phyloP scores from a whole-genome alignment of 1,140 invertebrate genomes.

The Drosophila serrata region DNA sequence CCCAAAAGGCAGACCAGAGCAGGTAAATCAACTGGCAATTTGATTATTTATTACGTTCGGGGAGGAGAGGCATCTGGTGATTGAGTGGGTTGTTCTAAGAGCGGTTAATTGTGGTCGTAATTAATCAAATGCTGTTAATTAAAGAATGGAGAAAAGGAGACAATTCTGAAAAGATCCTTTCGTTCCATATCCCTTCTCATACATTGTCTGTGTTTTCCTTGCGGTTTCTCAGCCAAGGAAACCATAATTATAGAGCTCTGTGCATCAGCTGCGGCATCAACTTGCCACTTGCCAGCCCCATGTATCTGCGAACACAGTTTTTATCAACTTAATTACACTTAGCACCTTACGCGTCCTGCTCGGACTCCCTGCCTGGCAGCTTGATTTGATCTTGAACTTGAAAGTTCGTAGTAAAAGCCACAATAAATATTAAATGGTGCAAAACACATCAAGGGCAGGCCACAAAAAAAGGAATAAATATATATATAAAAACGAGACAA shows the following conservation, averaged over 20 bases:
- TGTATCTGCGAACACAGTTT: constrained; percentile 64
- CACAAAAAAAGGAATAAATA: not conserved
- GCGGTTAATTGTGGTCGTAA: constrained; percentile 61
- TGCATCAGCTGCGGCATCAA: constrained; percentile 36
- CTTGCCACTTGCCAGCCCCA: constrained; percentile 30
- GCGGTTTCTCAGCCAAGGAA: not conserved
- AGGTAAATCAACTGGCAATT: constrained; percentile 75
- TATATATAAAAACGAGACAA: constrained; percentile 42
- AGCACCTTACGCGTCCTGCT: constrained; percentile 52
- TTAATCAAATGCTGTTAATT: constrained; percentile 80
- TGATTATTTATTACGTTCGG: constrained; percentile 71
- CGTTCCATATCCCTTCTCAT: too few species aligned
- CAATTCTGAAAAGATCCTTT: constrained; percentile 15
- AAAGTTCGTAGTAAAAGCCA: constrained; percentile 65
- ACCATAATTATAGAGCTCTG: constrained; percentile 43
- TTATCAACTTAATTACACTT: constrained; percentile 76
- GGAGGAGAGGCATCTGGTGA: constrained; percentile 33
- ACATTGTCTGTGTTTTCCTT: constrained; percentile 4
- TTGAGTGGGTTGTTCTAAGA: constrained; percentile 67
- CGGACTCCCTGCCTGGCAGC: constrained; percentile 12
- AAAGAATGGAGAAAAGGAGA: constrained; percentile 47
- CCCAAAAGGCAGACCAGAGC: constrained; percentile 49
- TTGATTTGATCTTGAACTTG: constrained; percentile 68
- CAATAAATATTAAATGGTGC: constrained; percentile 72
- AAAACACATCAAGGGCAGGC: constrained; percentile 62